A percentile compares a stretch with the other conserved stretches of the same genome.
Conservation (phyloP, 2,113 vertebrate genomes). For the Paradoxurus hermaphroditus region DNA sequence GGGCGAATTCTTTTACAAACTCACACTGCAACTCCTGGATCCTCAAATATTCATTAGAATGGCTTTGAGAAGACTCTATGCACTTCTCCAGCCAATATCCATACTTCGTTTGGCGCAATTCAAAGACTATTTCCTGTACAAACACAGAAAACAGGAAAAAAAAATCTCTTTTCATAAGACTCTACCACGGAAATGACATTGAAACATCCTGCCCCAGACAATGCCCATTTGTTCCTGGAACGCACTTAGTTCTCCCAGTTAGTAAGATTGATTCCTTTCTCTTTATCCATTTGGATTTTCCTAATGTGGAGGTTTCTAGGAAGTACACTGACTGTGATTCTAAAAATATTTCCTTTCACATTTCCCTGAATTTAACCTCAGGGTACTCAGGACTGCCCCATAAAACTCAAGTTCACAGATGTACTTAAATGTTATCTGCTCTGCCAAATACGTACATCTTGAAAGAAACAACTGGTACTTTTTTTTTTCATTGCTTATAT, state of each 20-base stretch:
- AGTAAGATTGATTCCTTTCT: not conserved
- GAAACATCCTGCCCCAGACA: not conserved
- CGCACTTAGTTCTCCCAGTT: not conserved
- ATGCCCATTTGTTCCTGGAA: not conserved
- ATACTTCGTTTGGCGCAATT: not conserved
- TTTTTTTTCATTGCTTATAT: conserved; percentile 58
- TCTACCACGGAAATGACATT: not conserved
- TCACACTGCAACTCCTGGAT: not conserved
- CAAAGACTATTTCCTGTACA: not conserved
- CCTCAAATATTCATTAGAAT: not conserved
- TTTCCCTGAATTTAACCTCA: conserved; percentile 17
- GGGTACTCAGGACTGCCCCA: not conserved
- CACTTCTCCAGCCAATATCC: not conserved
- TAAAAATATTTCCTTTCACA: not conserved
- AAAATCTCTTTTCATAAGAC: not conserved
- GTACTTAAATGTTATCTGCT: not conserved
- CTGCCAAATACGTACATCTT: not conserved
- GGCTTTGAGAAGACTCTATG: not conserved
- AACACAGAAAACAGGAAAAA: not conserved
- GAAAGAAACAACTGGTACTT: conserved; percentile 39
- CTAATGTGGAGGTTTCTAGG: not conserved
- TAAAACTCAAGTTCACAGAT: not conserved
- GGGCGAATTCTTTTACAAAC: not conserved
- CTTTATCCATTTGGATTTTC: not conserved
- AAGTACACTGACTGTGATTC: not conserved